Conservation (phyloP, 2,888 invertebrate genomes). For the Galeopsomyia nigrocyanea region DNA sequence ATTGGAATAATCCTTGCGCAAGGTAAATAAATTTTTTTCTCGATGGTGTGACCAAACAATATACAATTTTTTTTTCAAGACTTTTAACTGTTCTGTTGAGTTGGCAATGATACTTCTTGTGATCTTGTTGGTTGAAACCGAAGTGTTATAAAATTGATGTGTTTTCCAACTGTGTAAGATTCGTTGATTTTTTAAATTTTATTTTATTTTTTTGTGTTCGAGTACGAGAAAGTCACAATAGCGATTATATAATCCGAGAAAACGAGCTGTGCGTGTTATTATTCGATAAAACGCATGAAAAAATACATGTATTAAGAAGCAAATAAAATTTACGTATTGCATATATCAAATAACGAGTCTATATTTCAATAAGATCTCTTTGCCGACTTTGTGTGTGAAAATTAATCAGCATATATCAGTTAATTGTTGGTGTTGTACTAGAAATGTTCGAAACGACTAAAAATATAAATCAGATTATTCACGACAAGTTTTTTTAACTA, state of each 20-base stretch:
- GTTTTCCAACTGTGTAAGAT: constrained; percentile 19
- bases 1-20: not conserved
- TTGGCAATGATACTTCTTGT: too few species aligned
- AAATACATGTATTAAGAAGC: constrained; percentile 21
- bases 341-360: constrained; percentile 30
- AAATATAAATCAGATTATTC: not conserved
- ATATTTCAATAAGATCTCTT: constrained; percentile 46
- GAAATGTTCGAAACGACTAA: not conserved
- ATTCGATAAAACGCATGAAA: constrained; percentile 15
- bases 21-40: too few species aligned
- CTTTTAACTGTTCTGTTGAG: too few species aligned
- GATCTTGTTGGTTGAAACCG: too few species aligned
- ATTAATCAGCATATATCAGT: constrained; percentile 25
- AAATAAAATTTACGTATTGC: constrained; percentile 23
- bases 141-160: constrained; percentile 2
- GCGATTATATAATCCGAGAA: constrained; percentile 27
- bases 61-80: not conserved
- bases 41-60: too few species aligned
- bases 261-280: constrained; percentile 31
- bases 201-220: not conserved
- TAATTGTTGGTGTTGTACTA: constrained; percentile 31
- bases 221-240: not conserved
- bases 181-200: not conserved
- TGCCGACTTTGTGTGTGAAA: constrained; percentile 8
- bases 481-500: not conserved